Evolutionary conservation across 1,140 invertebrate genomes (phyloP).

Genomic region (Ceratoteleas bidentatus): DNA sequence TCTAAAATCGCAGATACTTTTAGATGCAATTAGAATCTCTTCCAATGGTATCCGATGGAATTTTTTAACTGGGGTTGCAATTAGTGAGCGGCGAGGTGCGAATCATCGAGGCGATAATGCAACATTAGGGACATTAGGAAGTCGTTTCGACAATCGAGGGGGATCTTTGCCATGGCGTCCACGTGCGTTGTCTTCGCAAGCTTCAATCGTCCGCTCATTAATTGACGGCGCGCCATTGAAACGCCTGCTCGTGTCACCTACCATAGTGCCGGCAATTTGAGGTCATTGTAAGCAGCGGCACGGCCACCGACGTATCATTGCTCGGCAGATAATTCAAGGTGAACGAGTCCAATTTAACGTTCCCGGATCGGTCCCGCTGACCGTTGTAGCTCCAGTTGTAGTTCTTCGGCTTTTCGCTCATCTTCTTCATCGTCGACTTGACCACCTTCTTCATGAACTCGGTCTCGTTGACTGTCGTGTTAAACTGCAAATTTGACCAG

Average conservation of each 20-base stretch:
- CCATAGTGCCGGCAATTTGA: constrained; percentile 64
- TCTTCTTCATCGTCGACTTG: constrained; percentile 55
- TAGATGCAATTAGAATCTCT: not conserved
- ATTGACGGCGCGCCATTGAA: constrained; percentile 16
- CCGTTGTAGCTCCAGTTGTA: constrained; percentile 45
- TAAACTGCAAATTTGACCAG: constrained; percentile 31
- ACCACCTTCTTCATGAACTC: constrained; percentile 61
- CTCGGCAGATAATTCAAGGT: constrained; percentile 57
- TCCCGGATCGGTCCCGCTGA: constrained; percentile 44
- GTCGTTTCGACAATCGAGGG: no score
- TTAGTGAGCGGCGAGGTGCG: no score
- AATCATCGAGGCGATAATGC: no score
- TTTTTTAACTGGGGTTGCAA: no score
- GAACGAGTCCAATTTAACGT: constrained; percentile 56
- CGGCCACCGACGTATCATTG: constrained; percentile 46
- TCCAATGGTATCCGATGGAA: no score
- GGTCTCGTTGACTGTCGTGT: constrained; percentile 46
- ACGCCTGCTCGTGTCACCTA: constrained; percentile 43
- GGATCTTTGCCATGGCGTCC: no score
- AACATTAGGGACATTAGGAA: no score
- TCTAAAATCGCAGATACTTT: no score
- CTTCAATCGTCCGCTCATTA: constrained; percentile 10
- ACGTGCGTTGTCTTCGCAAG: not conserved
- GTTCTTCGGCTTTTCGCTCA: constrained; percentile 59
- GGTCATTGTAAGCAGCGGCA: constrained; percentile 59